phyloP scores from a whole-genome alignment of 2,113 vertebrate species.

The Tupaia tana region DNA sequence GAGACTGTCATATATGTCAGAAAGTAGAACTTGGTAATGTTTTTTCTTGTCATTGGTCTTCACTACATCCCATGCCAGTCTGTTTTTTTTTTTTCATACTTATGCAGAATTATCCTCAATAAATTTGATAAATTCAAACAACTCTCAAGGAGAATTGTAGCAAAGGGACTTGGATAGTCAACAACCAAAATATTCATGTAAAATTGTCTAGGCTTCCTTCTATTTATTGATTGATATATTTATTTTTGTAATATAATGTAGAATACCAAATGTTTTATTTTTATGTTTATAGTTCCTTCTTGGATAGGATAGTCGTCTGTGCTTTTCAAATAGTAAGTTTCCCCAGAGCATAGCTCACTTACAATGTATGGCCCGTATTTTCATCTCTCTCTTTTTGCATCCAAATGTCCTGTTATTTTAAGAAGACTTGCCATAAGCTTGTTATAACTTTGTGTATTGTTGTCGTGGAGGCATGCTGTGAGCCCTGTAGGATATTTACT shows the following conservation, averaged over 20 bases:
- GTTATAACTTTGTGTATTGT: conserved; percentile 44
- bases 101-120: conserved; percentile 80
- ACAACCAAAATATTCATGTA: conserved; percentile 65
- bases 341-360: background rate
- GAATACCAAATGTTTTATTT: conserved; percentile 89
- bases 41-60: conserved; percentile 62
- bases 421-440: conserved; percentile 2
- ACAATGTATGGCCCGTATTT: background rate
- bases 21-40: conserved; percentile 81
- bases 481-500: background rate
- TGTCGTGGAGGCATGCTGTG: conserved; percentile 24
- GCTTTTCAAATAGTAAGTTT: conserved; percentile 29
- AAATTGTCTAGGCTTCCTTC: conserved; percentile 79
- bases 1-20: conserved; percentile 85
- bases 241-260: conserved; percentile 92
- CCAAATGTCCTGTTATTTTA: conserved; percentile 15
- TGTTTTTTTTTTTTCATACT: conserved; percentile 58
- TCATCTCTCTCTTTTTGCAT: conserved; percentile 22
- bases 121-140: conserved; percentile 77
- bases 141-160: conserved; percentile 68
- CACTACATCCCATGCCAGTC: conserved; percentile 36
- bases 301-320: background rate
- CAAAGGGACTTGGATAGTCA: conserved; percentile 53
- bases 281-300: conserved; percentile 83
- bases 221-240: conserved; percentile 91